Evolutionary conservation across 2,888 invertebrate genomes (phyloP).

Genomic region (Drosophila yooni): DNA sequence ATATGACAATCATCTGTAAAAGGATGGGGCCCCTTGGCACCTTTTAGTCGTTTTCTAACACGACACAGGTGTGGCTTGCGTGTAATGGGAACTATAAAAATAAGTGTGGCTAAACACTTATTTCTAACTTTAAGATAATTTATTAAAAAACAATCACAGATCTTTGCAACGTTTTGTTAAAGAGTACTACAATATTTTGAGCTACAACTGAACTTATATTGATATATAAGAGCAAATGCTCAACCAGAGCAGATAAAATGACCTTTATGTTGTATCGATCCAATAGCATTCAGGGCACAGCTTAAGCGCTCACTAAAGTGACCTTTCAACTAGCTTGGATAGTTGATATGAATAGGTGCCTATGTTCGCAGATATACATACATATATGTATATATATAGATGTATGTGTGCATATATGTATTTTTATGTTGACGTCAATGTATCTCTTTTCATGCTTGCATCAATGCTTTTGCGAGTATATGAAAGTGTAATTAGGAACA

Average conservation of each 20-base stretch:
- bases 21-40: neutral
- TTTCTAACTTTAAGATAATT: neutral
- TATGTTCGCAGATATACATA: neutral
- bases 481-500: constrained; percentile 51
- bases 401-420: neutral
- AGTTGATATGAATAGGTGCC: constrained; percentile 18
- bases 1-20: neutral
- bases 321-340: constrained; percentile 38
- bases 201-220: neutral
- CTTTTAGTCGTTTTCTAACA: neutral
- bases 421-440: constrained; percentile 19
- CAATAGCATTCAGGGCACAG: constrained; percentile 41
- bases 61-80: neutral
- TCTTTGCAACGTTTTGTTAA: neutral
- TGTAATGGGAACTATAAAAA: neutral
- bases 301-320: constrained; percentile 13
- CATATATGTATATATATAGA: neutral
- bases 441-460: constrained; percentile 9
- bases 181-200: neutral
- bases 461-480: constrained; percentile 37
- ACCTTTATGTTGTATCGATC: constrained; percentile 32
- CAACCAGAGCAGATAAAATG: constrained; percentile 9
- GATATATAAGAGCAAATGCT: neutral
- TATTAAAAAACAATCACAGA: neutral
- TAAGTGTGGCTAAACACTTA: neutral